Evolutionary conservation across 2,113 vertebrate genomes (phyloP), one percentile per base, ranked within the genome.

Genomic region (Eretmochelys imbricata): DNA sequence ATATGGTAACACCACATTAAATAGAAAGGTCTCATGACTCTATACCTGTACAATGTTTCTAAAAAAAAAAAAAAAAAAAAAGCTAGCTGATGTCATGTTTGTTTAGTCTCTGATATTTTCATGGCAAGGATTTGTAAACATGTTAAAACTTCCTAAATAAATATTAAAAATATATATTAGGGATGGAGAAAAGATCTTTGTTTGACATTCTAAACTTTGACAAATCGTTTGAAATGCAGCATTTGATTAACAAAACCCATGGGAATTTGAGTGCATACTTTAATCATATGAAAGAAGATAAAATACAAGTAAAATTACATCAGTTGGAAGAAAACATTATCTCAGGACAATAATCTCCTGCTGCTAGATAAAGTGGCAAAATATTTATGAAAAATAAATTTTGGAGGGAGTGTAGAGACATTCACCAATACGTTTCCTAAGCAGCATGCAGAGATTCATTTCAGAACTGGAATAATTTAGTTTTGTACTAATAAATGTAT

Each of bases 401-500:
- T 48, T 86, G 87, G 83, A 5, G 11, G 87, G 91, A 53, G 83
- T 48, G 22, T 0, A 1, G 54, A 95, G 95, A 84, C 78, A 1
- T 76, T 93, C 50, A 0, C 19, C 1, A 65, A 65, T 22, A 50
- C 51, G 29, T 12, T 90, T 94, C 78, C 50, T 75, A 91, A 92
- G 65, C 80, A 91, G 50, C 38, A 20, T 86, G 91, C 78, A 91
- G 91, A 78, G 53, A 54, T 96, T 92, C 93, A 86, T 84, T 93
- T 10, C 85, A 93, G 87, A 85, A 85, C 42, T 85, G 75, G 90
- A 88, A 62, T 69, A 1, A 80, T 82, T 92, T 65, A 48, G 81
- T 27, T 88, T 94, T 95, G 17, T 87, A 94, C 82, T 1, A 0
- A 72, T 25, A 11, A 0, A 1, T 78, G 87, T 89, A 53, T 29